These are phyloP conservation scores for Antedon bifida DNA, from an alignment of 35 echinoderm and acorn worm species.

Conservation along the genomic window DNA sequence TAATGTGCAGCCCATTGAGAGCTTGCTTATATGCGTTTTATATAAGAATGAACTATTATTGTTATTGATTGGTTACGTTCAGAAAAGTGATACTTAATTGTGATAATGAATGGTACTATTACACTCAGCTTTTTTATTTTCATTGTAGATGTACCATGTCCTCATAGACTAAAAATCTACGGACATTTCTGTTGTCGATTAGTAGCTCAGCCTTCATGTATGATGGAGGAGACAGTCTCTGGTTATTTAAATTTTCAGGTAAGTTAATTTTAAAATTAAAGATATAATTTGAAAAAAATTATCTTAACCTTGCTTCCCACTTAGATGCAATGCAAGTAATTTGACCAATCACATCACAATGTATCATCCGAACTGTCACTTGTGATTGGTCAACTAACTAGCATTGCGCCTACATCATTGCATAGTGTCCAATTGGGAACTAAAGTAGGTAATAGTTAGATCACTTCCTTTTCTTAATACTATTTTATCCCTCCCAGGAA, in stretches of 20 bases:
- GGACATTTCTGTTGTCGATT: conserved; percentile 81
- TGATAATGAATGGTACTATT: too few relatives aligned
- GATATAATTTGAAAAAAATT: background rate
- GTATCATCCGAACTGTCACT: too few relatives aligned
- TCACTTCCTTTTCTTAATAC: background rate
- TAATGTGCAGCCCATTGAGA: too few relatives aligned
- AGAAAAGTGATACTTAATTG: too few relatives aligned
- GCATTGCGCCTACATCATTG: too few relatives aligned
- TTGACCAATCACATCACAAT: too few relatives aligned
- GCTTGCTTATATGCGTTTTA: too few relatives aligned
- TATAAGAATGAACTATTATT: too few relatives aligned
- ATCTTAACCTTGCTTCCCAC: background rate
- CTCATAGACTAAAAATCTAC: background rate
- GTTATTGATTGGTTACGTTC: too few relatives aligned
- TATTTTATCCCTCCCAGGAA: background rate
- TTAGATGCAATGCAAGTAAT: too few relatives aligned
- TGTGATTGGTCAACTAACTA: too few relatives aligned
- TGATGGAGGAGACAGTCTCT: conserved; percentile 33
- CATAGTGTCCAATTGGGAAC: too few relatives aligned
- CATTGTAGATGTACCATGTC: background rate
- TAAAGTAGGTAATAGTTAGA: background rate
- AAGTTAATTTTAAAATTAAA: conserved; percentile 5
- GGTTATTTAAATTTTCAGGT: conserved; percentile 67
- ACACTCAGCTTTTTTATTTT: background rate
- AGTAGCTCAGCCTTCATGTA: conserved; percentile 68